A percentile compares a stretch with the other conserved stretches of the same genome.
Evolutionary conservation across 2,113 vertebrate species (phyloP).

Genomic region (Raja brachyura): DNA sequence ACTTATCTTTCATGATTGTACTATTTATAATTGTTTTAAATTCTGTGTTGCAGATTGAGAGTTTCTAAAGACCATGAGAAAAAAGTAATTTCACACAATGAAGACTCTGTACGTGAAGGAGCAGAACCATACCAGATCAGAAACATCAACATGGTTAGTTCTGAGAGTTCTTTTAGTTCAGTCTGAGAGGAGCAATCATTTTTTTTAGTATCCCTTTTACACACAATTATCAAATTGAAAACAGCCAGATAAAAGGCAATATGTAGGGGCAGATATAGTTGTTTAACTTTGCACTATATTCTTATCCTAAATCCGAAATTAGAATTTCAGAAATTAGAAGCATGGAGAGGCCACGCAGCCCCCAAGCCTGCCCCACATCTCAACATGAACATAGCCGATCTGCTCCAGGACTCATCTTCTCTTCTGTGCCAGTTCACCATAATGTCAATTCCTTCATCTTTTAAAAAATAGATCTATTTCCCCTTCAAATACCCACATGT

Average conservation of each 20-base stretch:
- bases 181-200: background rate
- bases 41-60: background rate
- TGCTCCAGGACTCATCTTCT: no score
- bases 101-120: background rate
- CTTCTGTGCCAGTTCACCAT: no score
- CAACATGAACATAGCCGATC: no score
- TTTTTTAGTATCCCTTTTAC: background rate
- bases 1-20: background rate
- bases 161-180: background rate
- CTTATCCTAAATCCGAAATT: background rate
- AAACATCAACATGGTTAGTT: fast-evolving
- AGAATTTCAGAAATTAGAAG: no score
- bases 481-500: no score
- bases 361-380: no score
- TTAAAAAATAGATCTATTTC: no score
- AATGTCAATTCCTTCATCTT: no score
- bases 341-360: no score
- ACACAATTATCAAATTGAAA: background rate
- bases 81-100: background rate
- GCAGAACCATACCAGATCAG: background rate
- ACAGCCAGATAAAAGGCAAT: background rate
- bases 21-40: background rate
- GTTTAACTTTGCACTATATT: background rate
- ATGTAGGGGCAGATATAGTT: background rate
- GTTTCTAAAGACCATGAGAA: conserved; percentile 30